Base-by-base conservation (phyloP, 1,140 invertebrate species). In the Neodiprion lecontei region DNA sequence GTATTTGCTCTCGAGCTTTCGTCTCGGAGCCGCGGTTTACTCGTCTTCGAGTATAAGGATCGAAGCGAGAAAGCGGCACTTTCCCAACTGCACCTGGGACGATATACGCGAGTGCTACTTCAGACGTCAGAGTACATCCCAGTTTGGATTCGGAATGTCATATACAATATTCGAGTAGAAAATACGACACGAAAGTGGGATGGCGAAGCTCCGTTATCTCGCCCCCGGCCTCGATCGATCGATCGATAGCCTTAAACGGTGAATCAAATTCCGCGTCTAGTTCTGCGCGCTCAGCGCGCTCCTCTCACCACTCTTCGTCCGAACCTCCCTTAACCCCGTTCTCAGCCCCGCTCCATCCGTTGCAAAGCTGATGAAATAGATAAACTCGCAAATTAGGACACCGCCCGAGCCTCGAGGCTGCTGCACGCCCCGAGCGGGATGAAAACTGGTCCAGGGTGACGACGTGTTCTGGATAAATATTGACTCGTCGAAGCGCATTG, bases 261-360 rank as follows among this genome's bases (percentile, higher is more conserved):
- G 53, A 61, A 61, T 61, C 53, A 61, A 61, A 61, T 61, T 61
- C 53, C 53, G 53, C n/a, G 53, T 61, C 53, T 61, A 61, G 53
- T 61, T 61, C 11, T 9, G 53, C 53, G 11, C 53, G 53, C 53
- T 61, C 53, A 61, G 53, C 53, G 7, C 53, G n/a, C 8, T 40
- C 28, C 28, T 40, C 28, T 40, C 28, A 5, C 28, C 53, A 8
- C 9, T 17, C 4, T 61, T 61, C 53, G 5, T 61, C 53, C 9
- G 4, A 40, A 40, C 28, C 28, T 40, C n/a, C n/a, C 53, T 61
- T 9, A 61, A 61, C 28, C 28, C 1, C 28, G 28, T 40, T 40
- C 28, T 40, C 5, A 40, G 28, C 28, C 11, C 53, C n/a, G 11
- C 53, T 5, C 11, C 53, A 61, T 61, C 53, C 53, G 28, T 5